phyloP scores from a whole-genome alignment of 2,888 invertebrate genomes.

The Idaea biselata region DNA sequence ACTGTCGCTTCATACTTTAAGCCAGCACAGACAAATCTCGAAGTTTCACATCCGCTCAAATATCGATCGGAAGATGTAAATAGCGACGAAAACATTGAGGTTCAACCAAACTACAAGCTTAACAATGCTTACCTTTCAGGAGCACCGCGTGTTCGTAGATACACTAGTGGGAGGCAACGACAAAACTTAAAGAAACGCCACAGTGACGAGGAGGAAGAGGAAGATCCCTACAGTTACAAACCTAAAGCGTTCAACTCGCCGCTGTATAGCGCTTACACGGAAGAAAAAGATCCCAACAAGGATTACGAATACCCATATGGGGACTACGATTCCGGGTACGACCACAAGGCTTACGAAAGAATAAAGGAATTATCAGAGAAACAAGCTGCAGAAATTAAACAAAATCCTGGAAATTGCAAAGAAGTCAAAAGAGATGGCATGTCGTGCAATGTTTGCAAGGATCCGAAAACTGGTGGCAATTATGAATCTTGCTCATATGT shows the following conservation, averaged over 20 bases:
- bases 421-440: constrained; percentile 83
- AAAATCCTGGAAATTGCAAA: constrained; percentile 83
- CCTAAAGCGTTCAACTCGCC: constrained; percentile 76
- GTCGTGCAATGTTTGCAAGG: constrained; percentile 87
- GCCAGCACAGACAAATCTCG: constrained; percentile 66
- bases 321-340: constrained; percentile 71
- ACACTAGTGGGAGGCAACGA: constrained; percentile 68
- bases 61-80: constrained; percentile 65
- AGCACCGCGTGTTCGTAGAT: constrained; percentile 71
- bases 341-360: constrained; percentile 77
- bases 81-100: constrained; percentile 50
- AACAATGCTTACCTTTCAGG: constrained; percentile 72
- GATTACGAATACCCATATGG: constrained; percentile 74
- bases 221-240: constrained; percentile 78
- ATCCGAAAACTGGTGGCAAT: constrained; percentile 86
- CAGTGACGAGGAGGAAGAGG: constrained; percentile 53
- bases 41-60: constrained; percentile 67
- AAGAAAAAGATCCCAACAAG: constrained; percentile 60
- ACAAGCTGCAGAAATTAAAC: constrained; percentile 82
- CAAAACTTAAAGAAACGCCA: constrained; percentile 57
- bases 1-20: constrained; percentile 69
- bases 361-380: constrained; percentile 82
- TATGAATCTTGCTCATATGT: constrained; percentile 91
- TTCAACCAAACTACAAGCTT: constrained; percentile 70
- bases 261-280: constrained; percentile 69